Conservation (phyloP, 2,888 invertebrate genomes). For the Apodemia zela region DNA sequence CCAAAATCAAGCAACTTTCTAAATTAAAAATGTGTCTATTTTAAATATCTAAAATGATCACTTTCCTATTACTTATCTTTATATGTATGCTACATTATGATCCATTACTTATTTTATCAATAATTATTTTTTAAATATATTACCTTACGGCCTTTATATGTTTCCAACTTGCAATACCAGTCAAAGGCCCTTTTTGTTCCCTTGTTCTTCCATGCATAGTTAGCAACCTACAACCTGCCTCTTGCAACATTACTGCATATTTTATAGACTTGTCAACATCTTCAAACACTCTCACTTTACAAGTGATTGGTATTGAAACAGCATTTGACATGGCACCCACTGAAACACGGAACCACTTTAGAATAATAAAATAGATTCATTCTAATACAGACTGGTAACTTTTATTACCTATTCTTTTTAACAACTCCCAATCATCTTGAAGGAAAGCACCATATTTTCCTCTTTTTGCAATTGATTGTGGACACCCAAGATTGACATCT, state of each 20-base stretch:
- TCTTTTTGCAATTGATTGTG: slow-evolving; percentile 97
- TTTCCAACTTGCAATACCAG: slow-evolving; percentile 96
- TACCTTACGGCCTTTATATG: slow-evolving; percentile 95
- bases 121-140: slow-evolving; percentile 18
- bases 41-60: no score
- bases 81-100: no score
- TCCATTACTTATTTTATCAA: neutral
- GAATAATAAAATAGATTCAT: neutral
- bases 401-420: slow-evolving; percentile 87
- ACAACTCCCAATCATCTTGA: slow-evolving; percentile 96
- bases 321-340: slow-evolving; percentile 85
- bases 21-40: no score
- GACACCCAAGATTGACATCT: slow-evolving; percentile 98
- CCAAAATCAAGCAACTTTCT: no score
- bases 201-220: slow-evolving; percentile 98
- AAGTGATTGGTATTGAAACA: slow-evolving; percentile 94
- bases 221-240: slow-evolving; percentile 93
- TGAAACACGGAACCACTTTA: slow-evolving; percentile 55
- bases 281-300: slow-evolving; percentile 96
- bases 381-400: no score
- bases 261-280: slow-evolving; percentile 90
- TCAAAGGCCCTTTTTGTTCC: slow-evolving; percentile 97
- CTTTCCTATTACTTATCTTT: no score
- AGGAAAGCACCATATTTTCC: slow-evolving; percentile 98
- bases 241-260: slow-evolving; percentile 96